Base-by-base conservation (phyloP, 1,140 invertebrate genomes). In the Bombus soroeensis region DNA sequence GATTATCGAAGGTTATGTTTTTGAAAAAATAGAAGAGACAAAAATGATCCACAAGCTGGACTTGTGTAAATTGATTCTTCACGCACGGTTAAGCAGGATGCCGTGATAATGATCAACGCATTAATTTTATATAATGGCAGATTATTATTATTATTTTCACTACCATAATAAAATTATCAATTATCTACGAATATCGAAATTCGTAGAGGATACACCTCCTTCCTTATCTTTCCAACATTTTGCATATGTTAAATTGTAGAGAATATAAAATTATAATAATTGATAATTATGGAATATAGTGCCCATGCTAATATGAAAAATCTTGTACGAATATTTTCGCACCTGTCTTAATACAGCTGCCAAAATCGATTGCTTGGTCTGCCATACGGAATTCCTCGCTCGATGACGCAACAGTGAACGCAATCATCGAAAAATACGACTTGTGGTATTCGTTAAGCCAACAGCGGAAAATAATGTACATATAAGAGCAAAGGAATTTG, bases 311-410 rank as follows among this genome's bases (percentile, higher is more conserved):
- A 70, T 28, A n/a, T 59, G 73, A 37, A 64, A 80, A 88, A 85
- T 87, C 82, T 43, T 73, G 84, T 12, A 83, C 62, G 75, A 70
- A 81, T 25, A 85, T 72, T 59, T 85, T 64, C 62, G 41, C 88
- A 90, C 71, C 82, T 90, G 88, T 90, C 68, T 89, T 84, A 39
- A 90, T 82, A 79, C 89, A 89, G 86, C 53, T 89, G 87, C 47
- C 74, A 41, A 88, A 90, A 80, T 62, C 70, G 77, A 90, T 82
- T 82, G 78, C 64, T 68, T 18, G 73, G 62, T 62, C 64, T 41
- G 53, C 59, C 70, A 64, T 66, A 43, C 73, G 66, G 74, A 86
- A 89, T 89, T 87, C 81, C 68, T 85, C 53, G 59, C 25, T 57
- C 68, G 78, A 66, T 87, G 71, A 59, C 85, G 88, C 70, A 74